Percentiles rank a stretch among this genome's conserved stretches.
These are phyloP conservation scores for Semnornis frantzii DNA, from an alignment of 2,113 vertebrate genomes.

Conservation along the genomic window DNA sequence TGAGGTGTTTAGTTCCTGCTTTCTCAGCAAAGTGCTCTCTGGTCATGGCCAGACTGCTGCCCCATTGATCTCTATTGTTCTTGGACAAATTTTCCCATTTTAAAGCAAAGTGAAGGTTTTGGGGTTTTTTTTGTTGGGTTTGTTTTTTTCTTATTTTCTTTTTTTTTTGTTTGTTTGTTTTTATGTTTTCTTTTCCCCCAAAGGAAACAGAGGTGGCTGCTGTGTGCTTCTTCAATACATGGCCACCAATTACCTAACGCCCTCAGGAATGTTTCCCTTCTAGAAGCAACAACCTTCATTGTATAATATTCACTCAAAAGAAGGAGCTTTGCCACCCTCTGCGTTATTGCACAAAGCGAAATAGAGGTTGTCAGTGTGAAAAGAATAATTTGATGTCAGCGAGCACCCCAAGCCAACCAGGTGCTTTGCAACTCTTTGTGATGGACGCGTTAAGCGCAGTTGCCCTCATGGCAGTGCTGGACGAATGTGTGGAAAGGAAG, in stretches of 20 bases:
- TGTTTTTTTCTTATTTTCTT: background rate
- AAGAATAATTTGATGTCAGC: background rate
- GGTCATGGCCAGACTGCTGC: background rate
- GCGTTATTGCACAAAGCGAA: background rate
- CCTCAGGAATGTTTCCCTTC: background rate
- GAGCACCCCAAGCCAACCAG: background rate
- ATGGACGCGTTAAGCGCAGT: background rate
- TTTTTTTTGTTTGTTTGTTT: too few species aligned
- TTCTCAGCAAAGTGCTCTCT: background rate
- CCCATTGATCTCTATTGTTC: background rate
- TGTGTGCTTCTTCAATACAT: background rate
- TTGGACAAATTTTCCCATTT: background rate
- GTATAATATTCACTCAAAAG: background rate
- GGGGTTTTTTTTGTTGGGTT: too few species aligned
- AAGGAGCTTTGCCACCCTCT: background rate
- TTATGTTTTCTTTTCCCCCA: background rate
- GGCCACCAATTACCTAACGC: background rate
- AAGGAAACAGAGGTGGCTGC: background rate
- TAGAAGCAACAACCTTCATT: constrained; percentile 6
- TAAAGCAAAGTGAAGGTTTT: background rate
- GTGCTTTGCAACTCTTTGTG: background rate
- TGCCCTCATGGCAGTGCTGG: background rate
- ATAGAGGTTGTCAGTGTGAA: background rate
- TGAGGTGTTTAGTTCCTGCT: background rate
- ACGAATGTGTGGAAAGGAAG: background rate